These are phyloP conservation scores for Mastacembelus armatus DNA, from an alignment of 2,797 vertebrate genomes.

Conservation along the genomic window DNA sequence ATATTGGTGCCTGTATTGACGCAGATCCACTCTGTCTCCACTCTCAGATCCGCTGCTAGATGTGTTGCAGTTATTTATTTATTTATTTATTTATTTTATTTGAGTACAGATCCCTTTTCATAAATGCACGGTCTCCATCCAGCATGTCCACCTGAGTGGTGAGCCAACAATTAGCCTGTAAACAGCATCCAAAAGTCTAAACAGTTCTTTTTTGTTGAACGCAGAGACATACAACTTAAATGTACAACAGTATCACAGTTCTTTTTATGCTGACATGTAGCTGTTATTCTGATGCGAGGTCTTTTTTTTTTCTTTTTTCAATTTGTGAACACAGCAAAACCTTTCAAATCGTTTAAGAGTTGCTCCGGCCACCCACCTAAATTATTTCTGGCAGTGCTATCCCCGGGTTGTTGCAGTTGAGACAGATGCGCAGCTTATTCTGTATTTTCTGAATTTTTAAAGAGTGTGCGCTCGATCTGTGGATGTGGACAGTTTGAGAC, in stretches of 20 bases:
- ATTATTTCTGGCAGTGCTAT: constrained; percentile 26
- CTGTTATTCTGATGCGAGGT: constrained; percentile 49
- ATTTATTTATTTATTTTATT: constrained; percentile 4
- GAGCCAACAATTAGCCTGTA: background rate
- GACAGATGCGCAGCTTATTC: constrained; percentile 7
- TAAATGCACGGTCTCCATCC: constrained; percentile 18
- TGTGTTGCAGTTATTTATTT: constrained; percentile 21
- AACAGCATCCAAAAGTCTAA: constrained; percentile 34
- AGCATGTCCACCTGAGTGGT: constrained; percentile 9
- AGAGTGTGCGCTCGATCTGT: constrained; percentile 32
- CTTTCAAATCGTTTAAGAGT: constrained; percentile 41
- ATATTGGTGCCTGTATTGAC: constrained; percentile 55
- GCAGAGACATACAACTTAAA: background rate
- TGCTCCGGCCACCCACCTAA: constrained; percentile 30
- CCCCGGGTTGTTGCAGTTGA: constrained; percentile 27
- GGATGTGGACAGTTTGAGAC: constrained; percentile 14
- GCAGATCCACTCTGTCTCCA: constrained; percentile 50
- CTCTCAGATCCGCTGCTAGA: constrained; percentile 16
- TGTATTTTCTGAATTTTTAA: background rate
- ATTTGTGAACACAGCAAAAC: constrained; percentile 36
- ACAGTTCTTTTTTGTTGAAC: constrained; percentile 17
- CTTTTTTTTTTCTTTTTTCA: constrained; percentile 18
- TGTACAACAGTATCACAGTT: background rate
- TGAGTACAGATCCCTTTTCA: constrained; percentile 25
- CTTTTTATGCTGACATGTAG: constrained; percentile 1